Evolutionary conservation across 2,113 vertebrate genomes (phyloP), one percentile per base, ranked within the genome.

Genomic region (Psittacula cyanocephala): DNA sequence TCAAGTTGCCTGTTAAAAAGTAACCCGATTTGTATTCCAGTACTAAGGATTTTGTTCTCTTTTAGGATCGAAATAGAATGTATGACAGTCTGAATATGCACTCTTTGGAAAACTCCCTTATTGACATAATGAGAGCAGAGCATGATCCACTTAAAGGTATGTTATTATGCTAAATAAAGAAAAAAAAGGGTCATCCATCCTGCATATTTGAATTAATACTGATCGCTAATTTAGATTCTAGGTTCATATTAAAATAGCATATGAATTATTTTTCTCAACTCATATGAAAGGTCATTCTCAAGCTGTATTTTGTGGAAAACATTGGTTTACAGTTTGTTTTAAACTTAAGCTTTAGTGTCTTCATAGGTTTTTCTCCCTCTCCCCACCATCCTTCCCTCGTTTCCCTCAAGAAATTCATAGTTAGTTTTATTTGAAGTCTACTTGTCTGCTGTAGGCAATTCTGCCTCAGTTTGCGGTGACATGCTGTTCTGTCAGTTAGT

Each of bases 61-160:
- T 97, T 88, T 95, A 98, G 98, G 98, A 98, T 98, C 98, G 98
- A 96, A 98, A 98, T 98, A 98, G 99, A 98, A 99, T 99, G 98
- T 99, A 99, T 95, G 99, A 99, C 98, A 99, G 99, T 96, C 98
- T 99, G 97, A 99, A 99, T 98, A 99, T 99, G 99, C 99, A 99
- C 98, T 99, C 99, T 83, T 97, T 99, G 98, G 99, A 99, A 98
- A 99, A 99, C 97, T 99, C 99, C 55, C 99, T 99, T 96, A 99
- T 99, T 95, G 99, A 99, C 98, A 99, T 99, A 98, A 99, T 99
- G 99, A 98, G 99, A 97, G 99, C 99, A 72, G 99, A 99, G 94
- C 99, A 99, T 96, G 99, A 99, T 97, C 99, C 99, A 39, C 98
- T 99, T 97, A 99, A 99, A 98, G 98, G 99, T 99, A 98, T 98